Evolutionary conservation across 2,113 vertebrate species (phyloP), one percentile per base, ranked within the genome.

Genomic region (Chlamydotis undulata): DNA sequence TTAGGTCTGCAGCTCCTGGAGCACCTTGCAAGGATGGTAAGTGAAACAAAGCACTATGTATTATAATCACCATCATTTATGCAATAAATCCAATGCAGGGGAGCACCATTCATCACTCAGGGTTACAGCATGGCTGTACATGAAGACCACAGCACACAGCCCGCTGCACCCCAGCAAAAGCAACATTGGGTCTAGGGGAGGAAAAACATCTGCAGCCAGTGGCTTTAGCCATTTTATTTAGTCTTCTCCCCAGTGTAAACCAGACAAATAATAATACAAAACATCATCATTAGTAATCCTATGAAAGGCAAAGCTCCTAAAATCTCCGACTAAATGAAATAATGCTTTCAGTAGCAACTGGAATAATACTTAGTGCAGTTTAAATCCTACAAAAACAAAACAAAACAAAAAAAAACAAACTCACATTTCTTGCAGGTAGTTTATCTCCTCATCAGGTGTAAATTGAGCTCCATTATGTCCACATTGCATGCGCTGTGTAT

Each of bases 401-500:
- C 43, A 49, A 79, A 35, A 47, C 41, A 35, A 43, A 29, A n/a
- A 3, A 6, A 3, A 37, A 15, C 17, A 24, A 18, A 37, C 23
- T 3, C 26, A 55, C 1, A 21, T 11, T 37, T 55, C 78, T 57
- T 75, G 49, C 24, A 35, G 49, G 17, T 22, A 3, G 35, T 89
- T 77, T 29, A 14, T 17, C 41, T 33, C 19, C 5, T 60, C 33
- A 19, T 35, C 83, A n/a, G 93, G 59, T 0, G 82, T 87, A 80
- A 93, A 9, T 75, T 64, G 93, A 97, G 91, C 97, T 97, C 97
- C 97, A 97, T 95, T 91, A 95, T 96, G 95, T 98, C 97, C 98
- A 98, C 97, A 98, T 94, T 98, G 97, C 97, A 98, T 56, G 97
- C 94, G 98, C 97, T 98, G 98, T 97, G 97, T 97, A 98, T 71